These are phyloP conservation scores for Mactra quadrangularis DNA, from an alignment of 1,140 invertebrate species.

Conservation along the genomic window DNA sequence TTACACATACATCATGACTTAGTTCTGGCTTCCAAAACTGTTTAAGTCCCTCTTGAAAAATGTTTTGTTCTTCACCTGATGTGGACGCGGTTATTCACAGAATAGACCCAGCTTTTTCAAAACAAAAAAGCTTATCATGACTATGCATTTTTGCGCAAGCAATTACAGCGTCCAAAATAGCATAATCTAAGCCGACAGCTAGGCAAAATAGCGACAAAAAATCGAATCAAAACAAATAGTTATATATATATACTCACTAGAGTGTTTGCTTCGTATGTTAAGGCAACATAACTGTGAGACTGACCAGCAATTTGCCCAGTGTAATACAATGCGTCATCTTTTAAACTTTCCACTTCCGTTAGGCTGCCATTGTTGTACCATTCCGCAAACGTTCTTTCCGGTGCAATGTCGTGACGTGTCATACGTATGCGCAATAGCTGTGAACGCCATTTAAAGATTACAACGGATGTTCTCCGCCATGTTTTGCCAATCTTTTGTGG, in stretches of 20 bases:
- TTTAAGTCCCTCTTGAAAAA: too few species aligned
- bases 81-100: too few species aligned
- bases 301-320: constrained; percentile 27
- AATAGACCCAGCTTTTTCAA: too few species aligned
- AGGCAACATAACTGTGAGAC: constrained; percentile 29
- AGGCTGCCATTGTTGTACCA: background rate
- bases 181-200: too few species aligned
- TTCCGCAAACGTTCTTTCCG: constrained; percentile 30
- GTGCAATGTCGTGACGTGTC: constrained; percentile 19
- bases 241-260: constrained; percentile 21
- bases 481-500: background rate
- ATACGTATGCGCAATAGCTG: constrained; percentile 11
- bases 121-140: too few species aligned
- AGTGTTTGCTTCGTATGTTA: background rate
- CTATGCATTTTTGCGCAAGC: too few species aligned
- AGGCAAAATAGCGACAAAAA: too few species aligned
- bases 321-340: constrained; percentile 25
- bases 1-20: too few species aligned
- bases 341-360: constrained; percentile 22
- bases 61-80: too few species aligned
- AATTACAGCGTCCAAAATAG: too few species aligned
- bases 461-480: background rate
- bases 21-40: too few species aligned
- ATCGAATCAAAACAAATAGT: too few species aligned
- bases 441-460: constrained; percentile 48